These are phyloP conservation scores for Heliconius sara DNA, from an alignment of 2,888 invertebrate species.

Conservation along the genomic window DNA sequence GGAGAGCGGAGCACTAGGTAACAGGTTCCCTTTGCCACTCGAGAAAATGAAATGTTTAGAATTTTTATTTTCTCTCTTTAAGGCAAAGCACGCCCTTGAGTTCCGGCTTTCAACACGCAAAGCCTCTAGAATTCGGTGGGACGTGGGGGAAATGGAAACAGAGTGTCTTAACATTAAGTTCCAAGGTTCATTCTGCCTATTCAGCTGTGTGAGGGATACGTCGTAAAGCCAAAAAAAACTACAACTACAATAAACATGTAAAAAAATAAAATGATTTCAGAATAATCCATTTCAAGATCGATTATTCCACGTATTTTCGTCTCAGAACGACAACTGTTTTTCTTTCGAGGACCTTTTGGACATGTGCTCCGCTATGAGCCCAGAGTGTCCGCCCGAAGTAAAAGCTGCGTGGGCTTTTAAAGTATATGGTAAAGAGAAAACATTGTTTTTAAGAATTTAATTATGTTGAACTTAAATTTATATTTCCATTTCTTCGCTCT, in stretches of 20 bases:
- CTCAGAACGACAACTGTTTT: conserved; percentile 86
- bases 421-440: conserved; percentile 85
- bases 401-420: conserved; percentile 91
- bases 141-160: not conserved
- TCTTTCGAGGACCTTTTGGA: conserved; percentile 92
- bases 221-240: not conserved
- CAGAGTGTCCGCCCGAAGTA: conserved; percentile 87
- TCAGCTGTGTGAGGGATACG: not conserved
- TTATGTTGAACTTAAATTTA: too few relatives aligned
- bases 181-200: not conserved
- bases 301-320: conserved; percentile 89
- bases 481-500: too few relatives aligned
- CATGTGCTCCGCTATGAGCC: conserved; percentile 89
- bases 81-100: too few relatives aligned
- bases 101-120: too few relatives aligned
- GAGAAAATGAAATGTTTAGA: too few relatives aligned
- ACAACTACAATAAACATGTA: too few relatives aligned
- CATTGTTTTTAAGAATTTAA: conserved; percentile 2
- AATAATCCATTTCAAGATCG: conserved; percentile 90
- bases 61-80: too few relatives aligned
- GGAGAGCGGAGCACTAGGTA: too few relatives aligned
- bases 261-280: conserved; percentile 70
- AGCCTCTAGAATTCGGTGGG: too few relatives aligned
- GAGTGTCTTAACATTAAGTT: not conserved
- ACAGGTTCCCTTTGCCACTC: too few relatives aligned